A percentile compares a stretch with the other conserved stretches of the same genome.
phyloP scores from a whole-genome alignment of 2,888 invertebrate genomes.

The Ypsolopha scabrella region DNA sequence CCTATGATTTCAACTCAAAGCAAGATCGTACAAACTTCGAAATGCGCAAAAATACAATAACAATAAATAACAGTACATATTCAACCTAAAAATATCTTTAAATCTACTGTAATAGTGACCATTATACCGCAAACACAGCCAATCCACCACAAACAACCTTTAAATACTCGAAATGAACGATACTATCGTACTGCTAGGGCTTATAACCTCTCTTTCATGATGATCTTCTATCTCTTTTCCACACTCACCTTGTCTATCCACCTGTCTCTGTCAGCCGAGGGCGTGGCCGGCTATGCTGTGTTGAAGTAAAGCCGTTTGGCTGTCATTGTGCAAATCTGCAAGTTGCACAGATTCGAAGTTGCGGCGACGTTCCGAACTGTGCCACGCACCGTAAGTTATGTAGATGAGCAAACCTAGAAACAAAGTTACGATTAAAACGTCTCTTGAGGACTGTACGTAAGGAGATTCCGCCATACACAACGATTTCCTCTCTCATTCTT shows the following conservation, averaged over 20 bases:
- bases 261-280: constrained; percentile 38
- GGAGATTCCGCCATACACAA: too few species aligned
- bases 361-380: constrained; percentile 69
- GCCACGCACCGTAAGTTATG: constrained; percentile 78
- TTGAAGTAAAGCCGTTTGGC: constrained; percentile 42
- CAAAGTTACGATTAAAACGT: neutral
- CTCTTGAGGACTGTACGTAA: neutral
- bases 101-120: too few species aligned
- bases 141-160: constrained; percentile 4
- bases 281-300: constrained; percentile 23
- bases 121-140: too few species aligned
- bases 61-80: too few species aligned
- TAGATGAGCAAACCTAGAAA: constrained; percentile 77
- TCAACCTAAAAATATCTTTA: too few species aligned
- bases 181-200: constrained; percentile 40
- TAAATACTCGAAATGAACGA: constrained; percentile 52
- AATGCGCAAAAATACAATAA: too few species aligned
- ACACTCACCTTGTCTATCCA: neutral
- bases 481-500: neutral
- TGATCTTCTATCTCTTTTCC: constrained; percentile 1
- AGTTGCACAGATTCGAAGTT: constrained; percentile 29
- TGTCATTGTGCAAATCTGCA: constrained; percentile 45
- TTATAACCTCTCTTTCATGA: constrained; percentile 14
- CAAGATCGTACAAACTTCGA: too few species aligned
- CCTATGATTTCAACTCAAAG: too few species aligned